Evolutionary conservation across 1,140 invertebrate species (phyloP), one percentile per base, ranked within the genome.

Genomic region (Macrobrachium rosenbergii): DNA sequence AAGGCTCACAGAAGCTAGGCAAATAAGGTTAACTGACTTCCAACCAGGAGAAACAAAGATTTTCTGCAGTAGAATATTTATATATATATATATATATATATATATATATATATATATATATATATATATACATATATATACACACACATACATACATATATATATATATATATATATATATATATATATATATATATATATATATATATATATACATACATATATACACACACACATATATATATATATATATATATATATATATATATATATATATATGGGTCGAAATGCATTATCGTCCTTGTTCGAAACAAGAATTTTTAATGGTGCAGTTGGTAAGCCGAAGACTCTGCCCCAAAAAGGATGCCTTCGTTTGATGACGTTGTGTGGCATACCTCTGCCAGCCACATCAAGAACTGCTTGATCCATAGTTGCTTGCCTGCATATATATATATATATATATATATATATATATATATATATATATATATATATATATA

Each of bases 241-340:
- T 69, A 69, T 69, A 69, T 69, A 69, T 69, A 69, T 69, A 69
- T 69, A 69, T 69, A 69, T 69, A 69, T 69, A 69, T 69, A 69
- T 14, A 69, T 69, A 69, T 14, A n/a, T 69, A 69, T 14, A 69
- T 69, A 69, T 69, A 69, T 0, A 69, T 69, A 21, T 69, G 63
- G 10, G 23, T 67, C 10, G 7, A 12, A 67, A 67, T 5, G 63
- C 19, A 67, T 23, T 8, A 11, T 23, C n/a, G n/a, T n/a, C n/a
- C n/a, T n/a, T n/a, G n/a, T n/a, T n/a, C n/a, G n/a, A n/a, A n/a
- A n/a, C n/a, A n/a, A n/a, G n/a, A n/a, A n/a, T n/a, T n/a, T n/a
- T n/a, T n/a, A n/a, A n/a, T n/a, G n/a, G n/a, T n/a, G n/a, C n/a
- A n/a, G n/a, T n/a, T n/a, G n/a, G n/a, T n/a, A n/a, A n/a, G n/a